These are phyloP conservation scores for Myotis brandtii DNA, from an alignment of 2,113 vertebrate genomes.

Conservation along the genomic window DNA sequence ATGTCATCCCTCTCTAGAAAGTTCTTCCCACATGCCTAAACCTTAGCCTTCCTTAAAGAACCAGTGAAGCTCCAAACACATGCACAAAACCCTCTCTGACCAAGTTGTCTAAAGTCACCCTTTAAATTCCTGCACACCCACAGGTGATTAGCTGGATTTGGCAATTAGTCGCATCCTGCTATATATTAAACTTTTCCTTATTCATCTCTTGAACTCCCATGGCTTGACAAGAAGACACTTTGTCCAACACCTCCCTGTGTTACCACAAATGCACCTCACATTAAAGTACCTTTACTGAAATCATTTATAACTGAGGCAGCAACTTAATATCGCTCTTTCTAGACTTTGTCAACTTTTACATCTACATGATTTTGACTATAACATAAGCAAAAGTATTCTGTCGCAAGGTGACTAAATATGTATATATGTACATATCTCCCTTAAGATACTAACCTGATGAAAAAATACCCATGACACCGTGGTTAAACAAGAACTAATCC, in stretches of 20 bases:
- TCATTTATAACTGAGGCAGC: not conserved
- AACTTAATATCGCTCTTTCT: not conserved
- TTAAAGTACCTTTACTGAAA: constrained; percentile 30
- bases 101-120: not conserved
- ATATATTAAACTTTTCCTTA: not conserved
- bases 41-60: not conserved
- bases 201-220: not conserved
- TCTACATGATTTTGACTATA: not conserved
- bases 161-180: not conserved
- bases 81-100: not conserved
- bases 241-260: not conserved
- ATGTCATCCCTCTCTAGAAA: not conserved
- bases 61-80: not conserved
- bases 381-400: constrained; percentile 18
- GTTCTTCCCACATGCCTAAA: not conserved
- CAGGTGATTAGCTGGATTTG: not conserved
- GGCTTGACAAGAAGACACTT: not conserved
- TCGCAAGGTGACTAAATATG: not conserved
- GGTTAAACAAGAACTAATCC: not conserved
- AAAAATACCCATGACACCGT: not conserved
- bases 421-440: not conserved
- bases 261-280: not conserved
- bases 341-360: not conserved
- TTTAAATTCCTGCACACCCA: not conserved
- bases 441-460: not conserved